Base-by-base conservation (phyloP, 2,113 vertebrate species). In the Gasterosteus aculeatus region DNA sequence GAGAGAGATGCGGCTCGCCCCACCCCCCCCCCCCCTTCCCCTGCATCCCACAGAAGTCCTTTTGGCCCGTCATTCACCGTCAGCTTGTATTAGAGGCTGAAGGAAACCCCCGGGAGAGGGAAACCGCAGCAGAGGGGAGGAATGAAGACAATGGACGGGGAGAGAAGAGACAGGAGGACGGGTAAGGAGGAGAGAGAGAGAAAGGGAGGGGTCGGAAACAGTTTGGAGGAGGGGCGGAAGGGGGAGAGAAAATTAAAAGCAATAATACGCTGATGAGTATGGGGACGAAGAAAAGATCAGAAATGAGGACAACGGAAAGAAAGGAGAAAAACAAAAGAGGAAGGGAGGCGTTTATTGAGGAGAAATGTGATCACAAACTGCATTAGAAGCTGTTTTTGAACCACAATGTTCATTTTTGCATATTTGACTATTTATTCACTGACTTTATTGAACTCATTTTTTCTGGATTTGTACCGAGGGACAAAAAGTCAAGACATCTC, bases 61-160 rank as follows among this genome's bases (percentile, higher is more conserved):
- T 88, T 82, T 83, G 83, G 87, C 87, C 85, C 72, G 87, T 90
- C 91, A 88, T 60, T 92, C 87, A 87, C 46, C 60, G 53, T 91
- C 87, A 90, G 82, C 82, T 69, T 56, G 73, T 80, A 82, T 88
- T 85, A 82, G 77, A 85, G 31, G 63, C 85, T 65, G 71, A 59
- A 77, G 80, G 78, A 73, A 89, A 83, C 78, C 80, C 87, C 75
- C n/a, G 77, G 80, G 83, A 89, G 66, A 80, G 62, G 70, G 54
- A 83, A 71, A 62, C 71, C 69, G 59, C 70, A 69, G 60, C 42
- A 66, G 63, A n/a, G 41, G 56, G 15, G 63, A 66, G 44, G 68
- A 46, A 26, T 51, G 60, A 42, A 33, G 46, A 53, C 18, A 19
- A 33, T 26, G 60, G 63, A 66, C 3, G n/a, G 18, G 8, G 38